A percentile compares a stretch with the other conserved stretches of the same genome.
Conservation (phyloP, 2,113 vertebrate species). For the Neolamprologus tretocephalus region DNA sequence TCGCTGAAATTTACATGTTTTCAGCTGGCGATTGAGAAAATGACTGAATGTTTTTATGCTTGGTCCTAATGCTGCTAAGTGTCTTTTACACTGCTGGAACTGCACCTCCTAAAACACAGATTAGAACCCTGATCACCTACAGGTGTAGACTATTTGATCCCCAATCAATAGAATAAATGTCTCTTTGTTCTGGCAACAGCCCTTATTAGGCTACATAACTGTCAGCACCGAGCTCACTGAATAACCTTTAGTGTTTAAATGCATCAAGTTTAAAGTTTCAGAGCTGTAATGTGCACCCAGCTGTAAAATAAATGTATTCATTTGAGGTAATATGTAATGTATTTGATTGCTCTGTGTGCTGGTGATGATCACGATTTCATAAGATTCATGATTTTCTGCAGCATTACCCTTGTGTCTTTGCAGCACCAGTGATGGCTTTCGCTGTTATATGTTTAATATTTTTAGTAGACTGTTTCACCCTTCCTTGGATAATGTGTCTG, state of each 20-base stretch:
- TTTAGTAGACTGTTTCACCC: background rate
- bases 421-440: background rate
- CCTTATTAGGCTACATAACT: background rate
- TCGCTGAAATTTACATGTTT: background rate
- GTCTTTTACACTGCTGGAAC: background rate
- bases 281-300: background rate
- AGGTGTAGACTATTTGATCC: fast-evolving
- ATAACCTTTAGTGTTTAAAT: background rate
- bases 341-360: background rate
- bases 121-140: background rate
- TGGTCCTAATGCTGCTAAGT: background rate
- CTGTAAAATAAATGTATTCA: background rate
- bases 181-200: background rate
- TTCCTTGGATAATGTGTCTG: background rate
- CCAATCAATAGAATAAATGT: fast-evolving
- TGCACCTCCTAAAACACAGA: background rate
- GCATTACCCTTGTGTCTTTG: background rate
- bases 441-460: background rate
- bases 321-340: background rate
- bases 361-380: background rate
- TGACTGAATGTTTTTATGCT: background rate
- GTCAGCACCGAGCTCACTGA: background rate
- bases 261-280: background rate
- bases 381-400: background rate
- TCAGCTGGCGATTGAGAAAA: background rate